phyloP scores from a whole-genome alignment of 2,113 vertebrate genomes.

The Neolamprologus cancellatus region DNA sequence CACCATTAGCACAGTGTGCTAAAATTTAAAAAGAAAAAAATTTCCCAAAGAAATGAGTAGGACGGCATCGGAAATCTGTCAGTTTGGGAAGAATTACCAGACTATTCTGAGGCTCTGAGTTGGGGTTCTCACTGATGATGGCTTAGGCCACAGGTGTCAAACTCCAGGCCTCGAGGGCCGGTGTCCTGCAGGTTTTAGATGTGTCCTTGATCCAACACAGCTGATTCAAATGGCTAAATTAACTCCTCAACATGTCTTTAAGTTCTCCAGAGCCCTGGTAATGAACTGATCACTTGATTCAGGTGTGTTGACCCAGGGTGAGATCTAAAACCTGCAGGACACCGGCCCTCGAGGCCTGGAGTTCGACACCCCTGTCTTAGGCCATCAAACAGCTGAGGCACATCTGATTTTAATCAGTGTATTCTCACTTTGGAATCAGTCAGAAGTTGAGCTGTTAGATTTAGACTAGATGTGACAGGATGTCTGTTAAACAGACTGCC shows the following conservation, averaged over 20 bases:
- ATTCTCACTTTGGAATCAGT: background rate
- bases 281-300: too few relatives aligned
- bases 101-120: background rate
- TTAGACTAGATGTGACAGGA: background rate
- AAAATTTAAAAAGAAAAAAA: background rate
- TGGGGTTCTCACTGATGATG: background rate
- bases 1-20: background rate
- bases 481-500: background rate
- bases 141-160: background rate
- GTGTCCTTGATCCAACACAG: too few relatives aligned
- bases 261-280: too few relatives aligned
- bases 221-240: too few relatives aligned
- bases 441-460: background rate
- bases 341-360: too few relatives aligned
- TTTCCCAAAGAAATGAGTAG: background rate
- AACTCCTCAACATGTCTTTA: rapidly evolving
- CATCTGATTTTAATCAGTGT: background rate
- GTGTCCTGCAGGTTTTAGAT: too few relatives aligned
- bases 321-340: too few relatives aligned
- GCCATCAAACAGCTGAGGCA: background rate
- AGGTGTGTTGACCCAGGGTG: too few relatives aligned
- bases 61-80: rapidly evolving
- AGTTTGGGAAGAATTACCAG: background rate
- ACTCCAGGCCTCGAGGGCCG: too few relatives aligned
- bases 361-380: background rate